Conservation (phyloP, 2,797 vertebrate species). For the Rhabdophis nuchalis region DNA sequence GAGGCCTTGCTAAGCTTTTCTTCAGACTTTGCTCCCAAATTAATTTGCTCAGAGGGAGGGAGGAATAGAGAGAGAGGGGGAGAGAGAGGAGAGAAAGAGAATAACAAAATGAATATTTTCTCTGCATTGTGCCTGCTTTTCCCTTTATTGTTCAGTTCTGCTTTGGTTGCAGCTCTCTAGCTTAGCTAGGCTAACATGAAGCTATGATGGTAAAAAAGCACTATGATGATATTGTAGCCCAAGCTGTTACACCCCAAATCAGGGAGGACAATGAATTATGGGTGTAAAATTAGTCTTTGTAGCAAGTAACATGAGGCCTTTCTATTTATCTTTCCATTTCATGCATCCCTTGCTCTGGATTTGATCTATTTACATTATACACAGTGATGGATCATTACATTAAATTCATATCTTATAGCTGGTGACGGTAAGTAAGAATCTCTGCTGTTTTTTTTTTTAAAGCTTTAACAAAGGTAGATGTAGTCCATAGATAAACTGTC, state of each 20-base stretch:
- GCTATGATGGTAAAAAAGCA: conserved; percentile 52
- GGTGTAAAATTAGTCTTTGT: conserved; percentile 49
- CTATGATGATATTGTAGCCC: conserved; percentile 61
- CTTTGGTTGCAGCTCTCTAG: conserved; percentile 63
- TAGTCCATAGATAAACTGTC: background rate
- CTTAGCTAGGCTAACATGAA: conserved; percentile 52
- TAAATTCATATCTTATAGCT: background rate
- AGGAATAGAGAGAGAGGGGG: conserved; percentile 38
- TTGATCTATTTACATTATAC: conserved; percentile 45
- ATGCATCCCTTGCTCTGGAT: conserved; percentile 38
- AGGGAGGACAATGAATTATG: conserved; percentile 51
- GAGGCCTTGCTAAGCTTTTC: conserved; percentile 57
- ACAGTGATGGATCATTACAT: conserved; percentile 31
- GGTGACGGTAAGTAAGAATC: background rate
- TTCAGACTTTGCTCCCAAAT: conserved; percentile 68
- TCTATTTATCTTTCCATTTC: conserved; percentile 56
- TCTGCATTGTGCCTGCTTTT: conserved; percentile 55
- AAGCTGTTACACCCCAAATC: conserved; percentile 63
- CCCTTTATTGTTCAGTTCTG: conserved; percentile 47
- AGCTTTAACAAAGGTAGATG: background rate
- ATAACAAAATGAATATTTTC: conserved; percentile 67
- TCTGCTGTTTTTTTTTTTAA: no score
- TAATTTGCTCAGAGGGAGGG: conserved; percentile 70
- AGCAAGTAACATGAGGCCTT: conserved; percentile 43
- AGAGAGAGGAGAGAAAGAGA: conserved; percentile 42